These are phyloP conservation scores for Papilio elwesi DNA, from an alignment of 2,888 invertebrate genomes.

Conservation along the genomic window DNA sequence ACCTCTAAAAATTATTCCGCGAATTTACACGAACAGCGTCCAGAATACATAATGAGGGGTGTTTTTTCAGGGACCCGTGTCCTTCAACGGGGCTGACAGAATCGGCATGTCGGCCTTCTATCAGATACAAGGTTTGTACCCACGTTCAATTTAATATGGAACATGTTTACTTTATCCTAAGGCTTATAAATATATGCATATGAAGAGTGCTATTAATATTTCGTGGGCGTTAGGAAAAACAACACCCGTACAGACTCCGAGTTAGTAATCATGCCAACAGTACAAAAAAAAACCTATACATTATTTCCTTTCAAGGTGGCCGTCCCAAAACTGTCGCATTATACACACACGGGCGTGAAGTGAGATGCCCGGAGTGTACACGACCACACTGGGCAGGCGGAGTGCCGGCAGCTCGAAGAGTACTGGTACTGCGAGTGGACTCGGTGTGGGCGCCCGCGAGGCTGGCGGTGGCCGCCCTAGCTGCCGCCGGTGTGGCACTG, in stretches of 20 bases:
- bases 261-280: too few species aligned
- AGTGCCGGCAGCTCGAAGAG: slow-evolving; percentile 91
- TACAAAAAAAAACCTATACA: too few species aligned
- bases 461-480: slow-evolving; percentile 88
- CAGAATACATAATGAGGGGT: slow-evolving; percentile 37
- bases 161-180: slow-evolving; percentile 8
- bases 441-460: slow-evolving; percentile 91
- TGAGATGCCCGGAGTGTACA: slow-evolving; percentile 87
- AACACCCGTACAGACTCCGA: too few species aligned
- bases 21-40: slow-evolving; percentile 30
- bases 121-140: slow-evolving; percentile 92
- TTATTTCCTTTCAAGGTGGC: slow-evolving; percentile 81
- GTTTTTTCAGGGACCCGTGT: slow-evolving; percentile 91
- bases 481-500: slow-evolving; percentile 89
- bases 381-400: slow-evolving; percentile 90
- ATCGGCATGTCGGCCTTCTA: slow-evolving; percentile 94
- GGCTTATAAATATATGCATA: slow-evolving; percentile 10
- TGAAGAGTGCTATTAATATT: not conserved
- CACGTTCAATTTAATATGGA: not conserved
- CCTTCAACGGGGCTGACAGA: slow-evolving; percentile 94
- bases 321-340: slow-evolving; percentile 89
- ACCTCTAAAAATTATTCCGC: slow-evolving; percentile 21
- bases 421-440: slow-evolving; percentile 89
- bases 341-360: slow-evolving; percentile 85
- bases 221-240: not conserved